Conservation (phyloP, 1,140 invertebrate species). For the Trinorchestia longiramus region DNA sequence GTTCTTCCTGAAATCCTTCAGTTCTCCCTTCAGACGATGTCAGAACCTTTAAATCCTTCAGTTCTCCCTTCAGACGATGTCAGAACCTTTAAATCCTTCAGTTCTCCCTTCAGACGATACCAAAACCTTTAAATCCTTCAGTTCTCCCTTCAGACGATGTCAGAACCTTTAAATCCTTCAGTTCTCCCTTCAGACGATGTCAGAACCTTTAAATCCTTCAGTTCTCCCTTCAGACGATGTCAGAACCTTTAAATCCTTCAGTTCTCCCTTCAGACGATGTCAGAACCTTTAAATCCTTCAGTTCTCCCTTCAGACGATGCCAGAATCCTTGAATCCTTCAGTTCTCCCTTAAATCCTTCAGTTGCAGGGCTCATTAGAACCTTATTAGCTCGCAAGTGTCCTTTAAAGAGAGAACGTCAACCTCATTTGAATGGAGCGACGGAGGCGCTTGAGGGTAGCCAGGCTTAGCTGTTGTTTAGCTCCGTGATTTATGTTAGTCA, state of each 20-base stretch:
- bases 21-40: no score
- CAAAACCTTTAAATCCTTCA: no score
- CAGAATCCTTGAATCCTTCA: neutral
- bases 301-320: neutral
- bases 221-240: neutral
- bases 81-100: no score
- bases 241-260: neutral
- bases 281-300: neutral
- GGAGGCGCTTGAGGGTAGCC: neutral
- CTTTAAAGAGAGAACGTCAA: slow-evolving; percentile 2
- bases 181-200: no score
- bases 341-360: neutral
- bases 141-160: no score
- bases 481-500: slow-evolving; percentile 64
- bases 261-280: neutral
- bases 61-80: no score
- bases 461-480: slow-evolving; percentile 51
- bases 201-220: no score
- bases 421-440: slow-evolving; percentile 59
- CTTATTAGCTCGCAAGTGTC: slow-evolving; percentile 12
- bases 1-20: neutral
- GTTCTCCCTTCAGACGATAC: no score
- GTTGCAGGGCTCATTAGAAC: neutral
- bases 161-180: no score
- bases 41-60: no score